phyloP scores from a whole-genome alignment of 2,113 vertebrate species.

The Machaerirhynchus nigripectus region DNA sequence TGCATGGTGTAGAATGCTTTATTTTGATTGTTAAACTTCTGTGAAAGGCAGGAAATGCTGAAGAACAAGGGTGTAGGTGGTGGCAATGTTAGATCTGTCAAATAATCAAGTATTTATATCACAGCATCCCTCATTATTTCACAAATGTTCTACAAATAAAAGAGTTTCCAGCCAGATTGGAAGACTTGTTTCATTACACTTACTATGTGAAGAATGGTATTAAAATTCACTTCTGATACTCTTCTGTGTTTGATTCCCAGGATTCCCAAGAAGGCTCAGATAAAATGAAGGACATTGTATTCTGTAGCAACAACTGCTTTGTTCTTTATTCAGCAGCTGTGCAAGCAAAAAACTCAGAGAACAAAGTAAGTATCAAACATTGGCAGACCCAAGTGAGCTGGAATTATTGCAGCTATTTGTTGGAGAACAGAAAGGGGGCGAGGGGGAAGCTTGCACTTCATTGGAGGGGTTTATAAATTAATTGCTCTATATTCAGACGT shows the following conservation, averaged over 20 bases:
- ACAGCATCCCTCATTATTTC: neutral
- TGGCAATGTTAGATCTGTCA: neutral
- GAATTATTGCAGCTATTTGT: neutral
- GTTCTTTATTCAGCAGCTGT: constrained; percentile 79
- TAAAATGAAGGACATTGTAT: constrained; percentile 82
- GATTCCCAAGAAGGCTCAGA: constrained; percentile 72
- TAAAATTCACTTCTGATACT: neutral
- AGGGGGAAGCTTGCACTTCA: neutral
- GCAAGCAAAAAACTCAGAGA: constrained; percentile 73
- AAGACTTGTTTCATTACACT: neutral
- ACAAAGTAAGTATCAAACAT: constrained; percentile 70
- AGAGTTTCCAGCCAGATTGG: neutral
- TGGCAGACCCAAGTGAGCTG: neutral
- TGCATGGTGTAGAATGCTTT: neutral
- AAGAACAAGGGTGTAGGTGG: constrained; percentile 23
- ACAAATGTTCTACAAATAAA: constrained; percentile 2
- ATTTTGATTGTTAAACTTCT: constrained; percentile 16
- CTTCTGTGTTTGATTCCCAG: constrained; percentile 50
- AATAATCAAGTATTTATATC: constrained; percentile 52
- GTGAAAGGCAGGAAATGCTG: neutral
- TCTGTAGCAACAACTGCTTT: constrained; percentile 94
- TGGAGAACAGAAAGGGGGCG: neutral
- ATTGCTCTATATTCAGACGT: accelerated
- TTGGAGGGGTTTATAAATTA: neutral
- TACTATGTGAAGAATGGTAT: neutral